phyloP scores from a whole-genome alignment of 2,888 invertebrate species.

The Eumerus sabulonum region DNA sequence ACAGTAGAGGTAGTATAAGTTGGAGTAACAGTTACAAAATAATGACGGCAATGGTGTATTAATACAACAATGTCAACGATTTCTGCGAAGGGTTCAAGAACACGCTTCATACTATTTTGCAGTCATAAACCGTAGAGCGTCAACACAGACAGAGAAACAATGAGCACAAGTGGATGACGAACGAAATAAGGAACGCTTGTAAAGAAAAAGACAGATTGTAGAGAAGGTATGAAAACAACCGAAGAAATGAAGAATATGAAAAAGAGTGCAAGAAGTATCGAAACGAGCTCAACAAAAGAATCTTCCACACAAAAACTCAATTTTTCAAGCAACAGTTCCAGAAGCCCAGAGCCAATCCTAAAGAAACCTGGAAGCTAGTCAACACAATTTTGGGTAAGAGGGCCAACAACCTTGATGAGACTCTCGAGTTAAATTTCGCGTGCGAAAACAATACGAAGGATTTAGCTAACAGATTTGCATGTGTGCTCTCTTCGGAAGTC shows the following conservation, averaged over 20 bases:
- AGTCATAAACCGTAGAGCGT: no score
- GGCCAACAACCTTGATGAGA: background rate
- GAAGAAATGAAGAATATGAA: background rate
- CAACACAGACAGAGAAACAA: no score
- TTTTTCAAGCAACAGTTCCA: background rate
- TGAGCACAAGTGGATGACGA: slow-evolving; percentile 1
- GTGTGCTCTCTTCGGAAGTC: no score
- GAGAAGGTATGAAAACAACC: background rate
- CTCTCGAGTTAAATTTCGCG: no score
- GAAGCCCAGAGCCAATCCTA: background rate
- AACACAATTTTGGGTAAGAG: background rate
- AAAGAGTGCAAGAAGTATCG: background rate
- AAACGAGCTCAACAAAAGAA: slow-evolving; percentile 3
- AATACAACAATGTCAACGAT: no score
- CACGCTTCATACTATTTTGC: no score
- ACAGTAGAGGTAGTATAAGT: no score
- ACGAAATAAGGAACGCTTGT: background rate
- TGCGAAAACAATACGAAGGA: no score
- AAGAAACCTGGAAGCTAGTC: slow-evolving; percentile 2
- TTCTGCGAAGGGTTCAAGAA: no score
- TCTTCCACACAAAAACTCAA: background rate
- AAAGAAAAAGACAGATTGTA: slow-evolving; percentile 7
- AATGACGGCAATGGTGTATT: no score
- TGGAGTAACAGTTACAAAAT: no score
- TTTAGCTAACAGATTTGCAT: no score